Conservation (phyloP, 2,113 vertebrate species). For the Notarius quadriscutis region DNA sequence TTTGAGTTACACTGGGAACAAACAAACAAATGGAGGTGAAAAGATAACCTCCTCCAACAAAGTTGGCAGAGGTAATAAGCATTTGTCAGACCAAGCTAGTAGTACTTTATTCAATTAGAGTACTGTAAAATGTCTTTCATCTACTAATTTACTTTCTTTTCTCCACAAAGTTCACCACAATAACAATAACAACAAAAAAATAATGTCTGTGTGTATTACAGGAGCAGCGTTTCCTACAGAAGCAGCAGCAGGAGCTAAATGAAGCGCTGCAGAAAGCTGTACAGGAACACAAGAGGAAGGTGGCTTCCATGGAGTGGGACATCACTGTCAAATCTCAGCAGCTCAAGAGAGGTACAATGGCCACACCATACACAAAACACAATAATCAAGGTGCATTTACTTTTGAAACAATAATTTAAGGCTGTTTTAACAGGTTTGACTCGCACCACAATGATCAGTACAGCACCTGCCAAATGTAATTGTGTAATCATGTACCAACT, state of each 20-base stretch:
- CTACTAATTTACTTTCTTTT: neutral
- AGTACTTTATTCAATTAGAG: neutral
- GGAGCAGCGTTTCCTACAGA: conserved; percentile 69
- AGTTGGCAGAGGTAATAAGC: too few relatives aligned
- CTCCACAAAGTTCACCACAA: neutral
- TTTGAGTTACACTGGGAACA: too few relatives aligned
- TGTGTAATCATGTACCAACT: neutral
- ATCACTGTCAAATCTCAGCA: conserved; percentile 65
- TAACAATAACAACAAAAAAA: neutral
- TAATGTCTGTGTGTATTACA: conserved; percentile 29
- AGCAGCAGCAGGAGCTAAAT: conserved; percentile 72
- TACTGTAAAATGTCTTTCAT: neutral
- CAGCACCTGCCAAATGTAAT: neutral
- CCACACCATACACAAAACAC: neutral
- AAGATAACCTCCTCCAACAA: too few relatives aligned
- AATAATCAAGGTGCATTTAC: neutral
- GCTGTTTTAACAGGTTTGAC: neutral
- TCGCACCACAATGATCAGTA: neutral
- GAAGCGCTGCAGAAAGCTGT: conserved; percentile 65
- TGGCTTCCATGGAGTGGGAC: conserved; percentile 67
- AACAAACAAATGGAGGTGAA: neutral
- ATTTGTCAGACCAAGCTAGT: neutral
- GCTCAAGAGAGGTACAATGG: conserved; percentile 65
- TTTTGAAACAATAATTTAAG: neutral
- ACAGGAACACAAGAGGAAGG: conserved; percentile 73